Percentiles rank a stretch among this genome's conserved stretches.
Conservation (phyloP, 1,140 invertebrate species). For the Lepidurus apus region DNA sequence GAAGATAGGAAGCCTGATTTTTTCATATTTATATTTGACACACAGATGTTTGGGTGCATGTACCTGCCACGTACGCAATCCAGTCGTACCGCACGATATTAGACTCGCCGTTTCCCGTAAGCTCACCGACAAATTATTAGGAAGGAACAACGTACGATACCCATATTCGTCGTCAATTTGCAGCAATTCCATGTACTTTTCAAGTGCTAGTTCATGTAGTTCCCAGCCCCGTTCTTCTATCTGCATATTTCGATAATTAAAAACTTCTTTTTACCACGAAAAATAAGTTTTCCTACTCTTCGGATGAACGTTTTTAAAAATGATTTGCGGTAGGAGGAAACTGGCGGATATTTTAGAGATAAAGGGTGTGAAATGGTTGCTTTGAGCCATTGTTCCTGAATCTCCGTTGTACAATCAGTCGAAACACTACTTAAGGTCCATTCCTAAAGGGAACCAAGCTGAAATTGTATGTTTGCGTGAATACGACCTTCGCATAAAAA, state of each 20-base stretch:
- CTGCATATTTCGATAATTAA: not conserved
- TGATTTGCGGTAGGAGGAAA: not conserved
- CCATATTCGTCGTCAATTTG: not conserved
- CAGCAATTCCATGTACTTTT: constrained; percentile 6
- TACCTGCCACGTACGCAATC: constrained; percentile 30
- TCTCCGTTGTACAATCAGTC: not conserved
- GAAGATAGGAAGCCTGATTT: constrained; percentile 24
- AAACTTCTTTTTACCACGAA: not conserved
- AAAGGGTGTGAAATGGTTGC: constrained; percentile 16
- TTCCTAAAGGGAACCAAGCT: not conserved
- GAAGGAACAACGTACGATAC: not conserved
- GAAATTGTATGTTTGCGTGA: too few species aligned
- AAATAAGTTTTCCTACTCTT: not conserved
- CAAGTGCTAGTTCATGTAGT: not conserved
- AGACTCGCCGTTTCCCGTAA: constrained; percentile 16
- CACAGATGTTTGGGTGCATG: not conserved
- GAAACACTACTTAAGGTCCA: not conserved
- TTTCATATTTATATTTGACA: not conserved
- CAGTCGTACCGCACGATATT: constrained; percentile 26
- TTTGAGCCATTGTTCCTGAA: not conserved
- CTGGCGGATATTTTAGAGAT: not conserved
- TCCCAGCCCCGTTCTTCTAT: not conserved
- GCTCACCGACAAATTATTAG: not conserved
- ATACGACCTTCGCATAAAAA: too few species aligned
- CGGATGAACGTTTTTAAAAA: constrained; percentile 28